Conservation (phyloP, 2,113 vertebrate genomes). For the Baryphthengus martii region DNA sequence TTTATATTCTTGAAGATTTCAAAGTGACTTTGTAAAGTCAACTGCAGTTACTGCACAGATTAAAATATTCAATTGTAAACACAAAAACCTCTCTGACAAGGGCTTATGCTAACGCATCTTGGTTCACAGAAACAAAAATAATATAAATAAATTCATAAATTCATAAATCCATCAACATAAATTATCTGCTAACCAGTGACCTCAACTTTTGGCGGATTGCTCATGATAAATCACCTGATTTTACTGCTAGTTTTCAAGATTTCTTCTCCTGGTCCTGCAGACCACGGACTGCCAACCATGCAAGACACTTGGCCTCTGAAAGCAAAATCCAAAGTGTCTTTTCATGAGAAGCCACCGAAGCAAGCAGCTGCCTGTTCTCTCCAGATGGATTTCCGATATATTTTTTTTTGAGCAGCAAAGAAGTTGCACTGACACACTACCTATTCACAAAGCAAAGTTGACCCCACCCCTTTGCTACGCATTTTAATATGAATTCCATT, state of each 20-base stretch:
- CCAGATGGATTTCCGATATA: background rate
- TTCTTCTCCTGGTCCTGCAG: conserved; percentile 24
- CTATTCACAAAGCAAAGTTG: background rate
- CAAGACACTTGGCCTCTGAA: conserved; percentile 32
- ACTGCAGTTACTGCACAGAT: background rate
- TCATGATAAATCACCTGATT: conserved; percentile 66
- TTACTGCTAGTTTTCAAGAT: conserved; percentile 5
- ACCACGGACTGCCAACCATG: conserved; percentile 39
- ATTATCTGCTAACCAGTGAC: conserved; percentile 58
- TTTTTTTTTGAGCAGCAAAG: background rate
- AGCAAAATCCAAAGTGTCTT: conserved; percentile 6
- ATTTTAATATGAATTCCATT: background rate
- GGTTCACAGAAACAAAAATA: background rate
- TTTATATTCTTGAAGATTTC: background rate
- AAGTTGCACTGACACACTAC: background rate
- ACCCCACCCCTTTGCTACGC: background rate
- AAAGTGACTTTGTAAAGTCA: background rate
- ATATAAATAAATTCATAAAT: background rate
- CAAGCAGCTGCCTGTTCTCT: background rate
- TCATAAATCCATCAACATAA: conserved; percentile 3
- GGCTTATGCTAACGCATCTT: background rate
- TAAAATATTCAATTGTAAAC: background rate
- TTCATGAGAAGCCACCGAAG: conserved; percentile 51
- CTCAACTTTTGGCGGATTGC: conserved; percentile 55
- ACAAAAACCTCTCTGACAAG: background rate